Evolutionary conservation across 2,113 vertebrate genomes (phyloP), one percentile per base, ranked within the genome.

Genomic region (Cyprinodon brontotheroides): DNA sequence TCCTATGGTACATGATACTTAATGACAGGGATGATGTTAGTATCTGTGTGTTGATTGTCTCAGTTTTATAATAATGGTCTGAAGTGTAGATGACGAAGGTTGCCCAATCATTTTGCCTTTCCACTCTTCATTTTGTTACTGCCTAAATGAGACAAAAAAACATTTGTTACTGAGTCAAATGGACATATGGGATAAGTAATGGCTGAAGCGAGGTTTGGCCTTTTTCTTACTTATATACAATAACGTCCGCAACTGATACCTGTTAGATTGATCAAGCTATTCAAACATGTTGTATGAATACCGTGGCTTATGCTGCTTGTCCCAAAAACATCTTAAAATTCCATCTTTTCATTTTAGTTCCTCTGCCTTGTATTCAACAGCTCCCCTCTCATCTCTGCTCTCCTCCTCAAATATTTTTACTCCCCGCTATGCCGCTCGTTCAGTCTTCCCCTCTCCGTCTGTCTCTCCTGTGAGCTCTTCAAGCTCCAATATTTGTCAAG

Each of bases 401-500:
- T 67, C 76, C 69, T 78, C 78, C 78, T 81, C 83, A 77, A 77
- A 78, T 78, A 85, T 79, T 82, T 83, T 81, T 77, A 61, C 75
- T 77, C 62, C 77, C 79, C 39, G 1, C 81, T 45, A 41, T 13
- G 36, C 73, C 8, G 43, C 77, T 79, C 73, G 36, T 71, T 82
- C 74, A 14, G 68, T 68, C 73, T 60, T 61, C 67, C 77, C 63
- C 67, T 79, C 77, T 47, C 60, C 72, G 37, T 70, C 76, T 64
- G 63, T 81, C 77, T 86, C 77, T 79, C 80, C 78, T 36, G 60
- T 84, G 75, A 87, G 83, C 67, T 78, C 87, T 82, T 81, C 53
- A 87, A 83, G 81, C 71, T 84, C 74, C 68, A 85, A 85, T 88
- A 86, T 89, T 87, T 87, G 75, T 88, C 78, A 81, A 53, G 53